These are phyloP conservation scores for Dyspetes luteomarginatus DNA, from an alignment of 2,888 invertebrate species.

Conservation along the genomic window DNA sequence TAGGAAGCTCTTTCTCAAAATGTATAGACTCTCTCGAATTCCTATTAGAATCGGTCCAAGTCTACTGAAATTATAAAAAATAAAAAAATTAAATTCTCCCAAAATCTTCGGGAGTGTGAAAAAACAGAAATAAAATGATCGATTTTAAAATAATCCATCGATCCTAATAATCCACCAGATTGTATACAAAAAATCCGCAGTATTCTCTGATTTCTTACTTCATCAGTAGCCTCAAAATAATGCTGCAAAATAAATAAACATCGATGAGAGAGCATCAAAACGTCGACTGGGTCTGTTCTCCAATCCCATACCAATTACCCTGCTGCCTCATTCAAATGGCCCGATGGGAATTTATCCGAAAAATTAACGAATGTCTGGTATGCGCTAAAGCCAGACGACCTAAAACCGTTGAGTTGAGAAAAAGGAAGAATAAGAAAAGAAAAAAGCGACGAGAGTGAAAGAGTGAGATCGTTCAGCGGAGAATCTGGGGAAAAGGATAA, in stretches of 20 bases:
- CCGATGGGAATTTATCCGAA: conserved; percentile 29
- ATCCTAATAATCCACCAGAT: no score
- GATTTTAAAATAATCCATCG: no score
- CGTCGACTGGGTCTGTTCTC: neutral
- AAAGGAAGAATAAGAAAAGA: neutral
- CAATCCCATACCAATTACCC: conserved; percentile 9
- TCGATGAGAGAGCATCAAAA: neutral
- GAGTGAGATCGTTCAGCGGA: neutral
- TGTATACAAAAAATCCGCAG: no score
- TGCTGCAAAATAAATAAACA: neutral
- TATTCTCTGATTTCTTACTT: neutral
- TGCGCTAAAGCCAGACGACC: conserved; percentile 19
- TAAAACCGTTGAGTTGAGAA: neutral
- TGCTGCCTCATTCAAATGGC: conserved; percentile 19
- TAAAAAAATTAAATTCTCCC: no score
- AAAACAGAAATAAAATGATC: no score
- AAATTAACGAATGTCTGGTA: conserved; percentile 41
- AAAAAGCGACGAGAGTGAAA: neutral
- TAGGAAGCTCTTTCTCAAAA: no score
- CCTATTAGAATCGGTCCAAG: no score
- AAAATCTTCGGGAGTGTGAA: no score
- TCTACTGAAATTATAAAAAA: no score
- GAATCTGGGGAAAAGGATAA: conserved; percentile 13
- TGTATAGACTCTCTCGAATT: no score
- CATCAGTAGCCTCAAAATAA: neutral